phyloP scores from a whole-genome alignment of 2,888 invertebrate genomes.

The Amaurobius ferox region DNA sequence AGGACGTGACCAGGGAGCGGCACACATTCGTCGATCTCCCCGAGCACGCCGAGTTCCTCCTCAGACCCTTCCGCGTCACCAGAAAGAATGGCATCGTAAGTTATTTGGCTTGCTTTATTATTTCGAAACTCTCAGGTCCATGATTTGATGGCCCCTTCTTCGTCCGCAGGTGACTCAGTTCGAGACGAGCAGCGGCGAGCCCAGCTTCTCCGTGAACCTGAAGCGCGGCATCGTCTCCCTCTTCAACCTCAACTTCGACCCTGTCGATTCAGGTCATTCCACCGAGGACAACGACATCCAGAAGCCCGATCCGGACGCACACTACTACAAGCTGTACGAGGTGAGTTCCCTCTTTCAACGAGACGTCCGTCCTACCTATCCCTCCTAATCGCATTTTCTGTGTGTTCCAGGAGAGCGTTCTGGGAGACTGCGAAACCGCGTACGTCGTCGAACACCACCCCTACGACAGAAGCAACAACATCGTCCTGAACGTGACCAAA shows the following conservation, averaged over 20 bases:
- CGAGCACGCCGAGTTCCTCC: slow-evolving; percentile 21
- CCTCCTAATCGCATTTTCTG: no score
- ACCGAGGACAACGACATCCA: slow-evolving; percentile 37
- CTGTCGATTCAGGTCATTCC: slow-evolving; percentile 40
- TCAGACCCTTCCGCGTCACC: slow-evolving; percentile 60
- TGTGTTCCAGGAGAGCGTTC: slow-evolving; percentile 68
- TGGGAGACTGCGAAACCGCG: slow-evolving; percentile 74
- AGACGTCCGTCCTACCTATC: no score
- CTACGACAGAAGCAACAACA: slow-evolving; percentile 55
- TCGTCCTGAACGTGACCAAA: slow-evolving; percentile 75
- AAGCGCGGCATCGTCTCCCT: slow-evolving; percentile 77
- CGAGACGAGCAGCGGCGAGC: slow-evolving; percentile 76
- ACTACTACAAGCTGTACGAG: slow-evolving; percentile 59
- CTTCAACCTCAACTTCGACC: slow-evolving; percentile 76
- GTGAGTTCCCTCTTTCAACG: slow-evolving; percentile 1
- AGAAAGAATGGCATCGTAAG: slow-evolving; percentile 65
- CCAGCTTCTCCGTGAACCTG: slow-evolving; percentile 78
- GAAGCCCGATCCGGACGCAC: slow-evolving; percentile 47
- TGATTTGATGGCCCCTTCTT: no score
- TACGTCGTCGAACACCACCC: slow-evolving; percentile 73
- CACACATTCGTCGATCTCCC: slow-evolving; percentile 30
- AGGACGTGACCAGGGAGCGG: slow-evolving; percentile 15
- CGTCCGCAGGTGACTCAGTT: slow-evolving; percentile 73
- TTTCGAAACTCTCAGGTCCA: no score
- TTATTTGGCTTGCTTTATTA: no score